A percentile compares a stretch with the other conserved stretches of the same genome.
These are phyloP conservation scores for Paramormyrops hopkinsi DNA, from an alignment of 2,797 vertebrate species.

Conservation along the genomic window DNA sequence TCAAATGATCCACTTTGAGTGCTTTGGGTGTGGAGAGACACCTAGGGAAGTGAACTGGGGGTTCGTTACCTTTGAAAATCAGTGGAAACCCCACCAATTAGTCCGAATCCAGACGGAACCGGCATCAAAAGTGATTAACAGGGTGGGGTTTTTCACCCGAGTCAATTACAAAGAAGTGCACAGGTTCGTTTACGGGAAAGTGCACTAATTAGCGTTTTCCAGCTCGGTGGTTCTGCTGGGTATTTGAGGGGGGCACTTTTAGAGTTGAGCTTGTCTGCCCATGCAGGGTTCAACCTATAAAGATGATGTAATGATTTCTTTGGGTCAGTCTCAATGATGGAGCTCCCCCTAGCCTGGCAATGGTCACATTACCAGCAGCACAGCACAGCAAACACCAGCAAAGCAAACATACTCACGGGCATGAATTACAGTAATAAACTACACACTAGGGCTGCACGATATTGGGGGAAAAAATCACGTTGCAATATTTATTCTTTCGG, in stretches of 20 bases:
- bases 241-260: constrained; percentile 27
- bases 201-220: background rate
- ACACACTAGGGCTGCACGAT: background rate
- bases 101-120: background rate
- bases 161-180: background rate
- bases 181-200: background rate
- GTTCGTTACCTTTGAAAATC: background rate
- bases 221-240: constrained; percentile 1
- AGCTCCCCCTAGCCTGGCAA: background rate
- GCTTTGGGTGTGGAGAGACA: background rate
- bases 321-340: constrained; percentile 21
- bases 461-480: background rate
- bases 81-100: background rate
- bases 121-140: background rate
- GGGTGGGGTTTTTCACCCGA: background rate
- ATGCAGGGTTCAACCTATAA: background rate
- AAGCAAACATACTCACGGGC: background rate
- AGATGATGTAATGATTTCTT: constrained; percentile 19
- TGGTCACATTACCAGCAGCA: background rate
- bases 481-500: background rate
- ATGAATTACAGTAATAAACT: background rate
- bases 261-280: background rate
- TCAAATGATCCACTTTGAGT: background rate
- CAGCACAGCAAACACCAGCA: background rate
- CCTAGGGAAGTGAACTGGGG: background rate